These are phyloP conservation scores for Drosophila kohkoa DNA, from an alignment of 1,140 invertebrate genomes.

Conservation along the genomic window DNA sequence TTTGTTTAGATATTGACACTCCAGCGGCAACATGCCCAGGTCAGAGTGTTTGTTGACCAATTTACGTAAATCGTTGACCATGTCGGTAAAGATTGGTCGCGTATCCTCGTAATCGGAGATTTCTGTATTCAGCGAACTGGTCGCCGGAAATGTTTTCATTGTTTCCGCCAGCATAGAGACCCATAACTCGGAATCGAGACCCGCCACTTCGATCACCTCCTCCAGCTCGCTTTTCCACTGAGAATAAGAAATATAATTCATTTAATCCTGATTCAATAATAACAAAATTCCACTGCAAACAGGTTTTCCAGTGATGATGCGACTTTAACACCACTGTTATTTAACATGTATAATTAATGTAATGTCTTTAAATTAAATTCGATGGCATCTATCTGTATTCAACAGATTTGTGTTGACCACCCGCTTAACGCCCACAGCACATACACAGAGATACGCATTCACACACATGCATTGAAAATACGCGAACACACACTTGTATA, in stretches of 20 bases:
- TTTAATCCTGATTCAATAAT: background rate
- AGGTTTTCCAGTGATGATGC: constrained; percentile 11
- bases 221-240: constrained; percentile 97
- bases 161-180: constrained; percentile 98
- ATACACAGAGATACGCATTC: background rate
- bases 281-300: constrained; percentile 12
- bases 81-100: constrained; percentile 94
- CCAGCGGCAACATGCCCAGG: constrained; percentile 94
- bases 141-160: constrained; percentile 95
- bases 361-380: constrained; percentile 4
- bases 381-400: constrained; percentile 36
- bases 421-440: constrained; percentile 40
- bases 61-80: constrained; percentile 94
- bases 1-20: constrained; percentile 98
- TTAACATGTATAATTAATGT: background rate
- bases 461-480: constrained; percentile 8
- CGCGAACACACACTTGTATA: constrained; percentile 12
- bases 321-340: constrained; percentile 17
- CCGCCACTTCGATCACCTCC: constrained; percentile 96
- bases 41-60: constrained; percentile 94
- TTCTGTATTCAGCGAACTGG: constrained; percentile 94
- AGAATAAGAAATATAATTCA: background rate
- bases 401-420: constrained; percentile 48
- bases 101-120: constrained; percentile 94
- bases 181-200: constrained; percentile 97